Evolutionary conservation across 1,140 invertebrate species (phyloP), one percentile per base, ranked within the genome.

Genomic region (Saccostrea glomerata): DNA sequence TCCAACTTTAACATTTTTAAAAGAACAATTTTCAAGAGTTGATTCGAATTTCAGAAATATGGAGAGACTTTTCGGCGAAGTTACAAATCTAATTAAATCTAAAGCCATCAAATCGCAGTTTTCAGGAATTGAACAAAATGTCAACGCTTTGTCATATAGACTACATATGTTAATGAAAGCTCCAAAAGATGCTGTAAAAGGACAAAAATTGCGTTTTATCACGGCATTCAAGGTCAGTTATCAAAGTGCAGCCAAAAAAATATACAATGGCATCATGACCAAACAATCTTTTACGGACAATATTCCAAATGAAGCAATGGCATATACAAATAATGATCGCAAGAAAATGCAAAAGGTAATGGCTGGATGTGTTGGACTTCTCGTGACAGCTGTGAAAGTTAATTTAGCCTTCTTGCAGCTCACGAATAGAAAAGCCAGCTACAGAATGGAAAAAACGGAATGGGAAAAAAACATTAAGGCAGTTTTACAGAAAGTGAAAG

Each of bases 21-120:
- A 85, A 56, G n/a, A 58, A 23, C 20, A 85, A 56, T 85, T 85
- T 85, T 47, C 83, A 20, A 56, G 23, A 17, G 55, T 85, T 23
- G 83, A 85, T 36, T 47, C 83, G 25, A 85, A 85, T n/a, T 85
- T 85, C 36, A 55, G 56, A 23, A 54, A 85, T 23, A 55, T 85
- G 54, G 54, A 56, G 20, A 85, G 36, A 15, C 54, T n/a, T 20
- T 85, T 85, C 55, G n/a, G 30, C 20, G 83, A 85, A 20, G 55
- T 85, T 58, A 23, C 17, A n/a, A 85, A 58, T 36, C 55, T 85
- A 23, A 85, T 85, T 23, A 47, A 56, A 56, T 12, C 54, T 15
- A 85, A 23, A 17, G 47, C 40, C n/a, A 15, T 85, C 17, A 85
- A 56, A 17, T 56, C 47, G 47, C 47, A 47, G 47, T 47, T 47